phyloP scores from a whole-genome alignment of 2,113 vertebrate genomes.

The Microtus montanus region DNA sequence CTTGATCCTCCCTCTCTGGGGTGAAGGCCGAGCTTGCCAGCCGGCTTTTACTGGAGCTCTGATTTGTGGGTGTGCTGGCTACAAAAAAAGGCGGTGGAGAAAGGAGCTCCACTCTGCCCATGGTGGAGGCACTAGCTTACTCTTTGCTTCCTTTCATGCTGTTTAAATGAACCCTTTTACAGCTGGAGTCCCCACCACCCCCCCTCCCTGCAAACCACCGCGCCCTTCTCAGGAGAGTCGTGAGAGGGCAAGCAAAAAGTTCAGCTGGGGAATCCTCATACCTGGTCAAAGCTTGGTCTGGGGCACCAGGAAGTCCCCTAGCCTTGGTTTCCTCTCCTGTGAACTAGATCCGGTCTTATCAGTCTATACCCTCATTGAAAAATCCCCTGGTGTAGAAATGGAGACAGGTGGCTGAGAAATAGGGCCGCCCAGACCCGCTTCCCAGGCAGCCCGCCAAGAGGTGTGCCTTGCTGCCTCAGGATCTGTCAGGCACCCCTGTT shows the following conservation, averaged over 20 bases:
- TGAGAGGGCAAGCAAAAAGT: not conserved
- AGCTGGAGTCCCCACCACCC: not conserved
- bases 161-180: not conserved
- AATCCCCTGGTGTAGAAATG: conserved; percentile 63
- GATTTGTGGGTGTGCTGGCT: not conserved
- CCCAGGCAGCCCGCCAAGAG: not conserved
- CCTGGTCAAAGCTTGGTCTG: not conserved
- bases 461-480: not conserved
- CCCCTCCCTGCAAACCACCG: not conserved
- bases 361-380: conserved; percentile 62
- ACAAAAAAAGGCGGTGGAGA: not conserved
- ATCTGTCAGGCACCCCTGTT: not conserved
- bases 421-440: not conserved
- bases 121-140: not conserved
- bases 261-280: conserved; percentile 43
- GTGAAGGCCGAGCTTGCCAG: not conserved
- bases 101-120: not conserved
- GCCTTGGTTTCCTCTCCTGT: conserved; percentile 70
- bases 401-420: conserved; percentile 44
- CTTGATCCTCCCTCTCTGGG: not conserved
- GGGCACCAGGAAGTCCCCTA: conserved; percentile 68
- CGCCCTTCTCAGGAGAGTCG: not conserved
- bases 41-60: not conserved
- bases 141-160: not conserved
- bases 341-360: conserved; percentile 33